These are phyloP conservation scores for Pedicia rivosa DNA, from an alignment of 2,888 invertebrate species.

Conservation along the genomic window DNA sequence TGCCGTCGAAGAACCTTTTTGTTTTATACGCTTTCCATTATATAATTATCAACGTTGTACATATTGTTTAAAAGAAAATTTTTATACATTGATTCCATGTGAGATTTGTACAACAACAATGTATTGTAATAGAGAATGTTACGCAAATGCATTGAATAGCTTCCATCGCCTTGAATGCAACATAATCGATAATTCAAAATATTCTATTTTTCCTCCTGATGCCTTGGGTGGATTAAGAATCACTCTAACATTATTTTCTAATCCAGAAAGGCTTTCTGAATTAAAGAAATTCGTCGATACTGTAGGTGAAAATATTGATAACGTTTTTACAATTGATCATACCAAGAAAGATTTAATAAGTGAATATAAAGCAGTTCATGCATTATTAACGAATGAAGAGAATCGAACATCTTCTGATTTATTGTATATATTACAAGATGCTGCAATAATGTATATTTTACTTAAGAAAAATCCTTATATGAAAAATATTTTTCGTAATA, in stretches of 20 bases:
- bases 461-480: conserved; percentile 42
- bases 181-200: conserved; percentile 42
- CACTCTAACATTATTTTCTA: conserved; percentile 29
- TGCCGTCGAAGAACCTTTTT: conserved; percentile 50
- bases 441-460: conserved; percentile 44
- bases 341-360: conserved; percentile 19
- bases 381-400: conserved; percentile 50
- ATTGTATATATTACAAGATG: conserved; percentile 48
- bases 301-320: conserved; percentile 13
- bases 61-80: conserved; percentile 26
- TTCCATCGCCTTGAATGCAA: conserved; percentile 68
- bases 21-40: too few species aligned
- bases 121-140: conserved; percentile 27
- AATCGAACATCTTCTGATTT: conserved; percentile 49
- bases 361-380: conserved; percentile 40
- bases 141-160: conserved; percentile 38
- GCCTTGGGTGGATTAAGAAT: conserved; percentile 53
- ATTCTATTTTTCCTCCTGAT: conserved; percentile 49
- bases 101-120: conserved; percentile 26
- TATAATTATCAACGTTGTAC: conserved; percentile 29
- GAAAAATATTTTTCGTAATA: conserved; percentile 20
- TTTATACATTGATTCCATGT: conserved; percentile 27
- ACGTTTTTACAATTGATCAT: conserved; percentile 10
- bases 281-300: conserved; percentile 27
- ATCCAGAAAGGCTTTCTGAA: too few species aligned